Evolutionary conservation across 2,113 vertebrate species (phyloP).

Genomic region (Pachycephala philippinensis): DNA sequence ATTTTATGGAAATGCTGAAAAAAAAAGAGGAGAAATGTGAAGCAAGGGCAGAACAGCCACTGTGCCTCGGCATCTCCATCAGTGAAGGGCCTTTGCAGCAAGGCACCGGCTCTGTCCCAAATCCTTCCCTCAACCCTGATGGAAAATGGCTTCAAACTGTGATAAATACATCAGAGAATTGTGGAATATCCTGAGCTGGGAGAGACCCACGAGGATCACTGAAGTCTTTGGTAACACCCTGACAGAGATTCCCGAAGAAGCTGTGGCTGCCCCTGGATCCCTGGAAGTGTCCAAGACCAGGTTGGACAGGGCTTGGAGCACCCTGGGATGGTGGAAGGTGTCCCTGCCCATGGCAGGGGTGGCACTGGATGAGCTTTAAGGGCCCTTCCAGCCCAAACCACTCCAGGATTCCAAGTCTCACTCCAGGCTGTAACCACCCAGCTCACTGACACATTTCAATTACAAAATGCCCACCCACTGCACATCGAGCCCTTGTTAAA

Average conservation of each 20-base stretch:
- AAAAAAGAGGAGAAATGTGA: neutral
- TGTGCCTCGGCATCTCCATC: fast-evolving
- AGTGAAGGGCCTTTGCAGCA: neutral
- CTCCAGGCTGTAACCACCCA: neutral
- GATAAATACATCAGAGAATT: neutral
- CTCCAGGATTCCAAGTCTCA: neutral
- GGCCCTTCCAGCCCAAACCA: neutral
- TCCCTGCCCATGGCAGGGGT: neutral
- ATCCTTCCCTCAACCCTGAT: neutral
- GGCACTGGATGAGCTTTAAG: neutral
- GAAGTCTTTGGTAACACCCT: neutral
- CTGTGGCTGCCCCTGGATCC: neutral
- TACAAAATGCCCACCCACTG: neutral
- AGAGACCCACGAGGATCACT: neutral
- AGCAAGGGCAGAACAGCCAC: neutral
- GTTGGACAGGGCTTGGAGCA: fast-evolving
- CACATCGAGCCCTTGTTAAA: neutral
- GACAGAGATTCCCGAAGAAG: neutral
- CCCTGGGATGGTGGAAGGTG: fast-evolving
- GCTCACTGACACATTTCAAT: neutral
- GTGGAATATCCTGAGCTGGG: neutral
- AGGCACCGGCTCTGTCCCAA: neutral
- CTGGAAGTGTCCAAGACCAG: neutral
- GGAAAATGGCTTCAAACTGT: neutral
- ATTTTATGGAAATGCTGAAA: neutral